Evolutionary conservation across 2,888 invertebrate genomes (phyloP).

Genomic region (Arenicola marina): DNA sequence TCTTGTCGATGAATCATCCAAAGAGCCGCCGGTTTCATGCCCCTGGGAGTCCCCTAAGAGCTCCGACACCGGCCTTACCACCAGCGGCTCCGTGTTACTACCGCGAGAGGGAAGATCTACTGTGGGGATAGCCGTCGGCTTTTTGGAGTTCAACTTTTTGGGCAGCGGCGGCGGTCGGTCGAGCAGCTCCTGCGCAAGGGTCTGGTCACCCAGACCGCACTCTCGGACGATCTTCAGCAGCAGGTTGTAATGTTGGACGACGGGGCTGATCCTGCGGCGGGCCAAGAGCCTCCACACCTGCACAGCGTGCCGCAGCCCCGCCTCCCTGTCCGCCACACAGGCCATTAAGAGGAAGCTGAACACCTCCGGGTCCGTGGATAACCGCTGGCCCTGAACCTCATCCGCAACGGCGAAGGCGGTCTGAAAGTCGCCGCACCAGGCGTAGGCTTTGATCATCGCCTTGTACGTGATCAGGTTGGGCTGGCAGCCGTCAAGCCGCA

Average conservation of each 20-base stretch:
- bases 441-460: constrained; percentile 72
- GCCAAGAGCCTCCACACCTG: constrained; percentile 61
- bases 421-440: constrained; percentile 76
- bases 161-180: too few species aligned
- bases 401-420: constrained; percentile 82
- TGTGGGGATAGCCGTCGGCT: too few species aligned
- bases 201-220: constrained; percentile 72
- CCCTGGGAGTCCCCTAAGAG: too few species aligned
- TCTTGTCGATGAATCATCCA: neutral
- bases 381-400: constrained; percentile 70
- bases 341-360: constrained; percentile 82
- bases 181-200: constrained; percentile 10
- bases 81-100: too few species aligned
- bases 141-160: too few species aligned
- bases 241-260: constrained; percentile 78
- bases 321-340: constrained; percentile 77
- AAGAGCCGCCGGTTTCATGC: too few species aligned
- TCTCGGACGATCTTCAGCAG: constrained; percentile 80
- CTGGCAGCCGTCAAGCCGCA: constrained; percentile 70
- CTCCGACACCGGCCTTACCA: too few species aligned
- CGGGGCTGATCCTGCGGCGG: constrained; percentile 69
- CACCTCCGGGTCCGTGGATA: constrained; percentile 67
- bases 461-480: constrained; percentile 81
- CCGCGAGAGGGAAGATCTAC: too few species aligned
- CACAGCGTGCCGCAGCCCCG: constrained; percentile 81